Evolutionary conservation across 2,797 vertebrate genomes (phyloP).

Genomic region (Miichthys miiuy): DNA sequence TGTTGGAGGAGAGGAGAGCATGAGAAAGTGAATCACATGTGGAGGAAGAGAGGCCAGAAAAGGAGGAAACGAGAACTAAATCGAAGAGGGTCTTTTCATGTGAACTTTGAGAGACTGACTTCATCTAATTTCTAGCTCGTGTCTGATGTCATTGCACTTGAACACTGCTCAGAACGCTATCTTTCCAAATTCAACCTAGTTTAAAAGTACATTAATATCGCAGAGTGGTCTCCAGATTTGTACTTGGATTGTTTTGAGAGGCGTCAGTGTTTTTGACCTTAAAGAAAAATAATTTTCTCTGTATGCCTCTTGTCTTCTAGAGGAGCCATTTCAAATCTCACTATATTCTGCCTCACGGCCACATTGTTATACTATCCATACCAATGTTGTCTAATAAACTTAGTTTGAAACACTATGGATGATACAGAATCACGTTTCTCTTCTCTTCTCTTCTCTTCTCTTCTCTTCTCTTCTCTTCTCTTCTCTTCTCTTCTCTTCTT

Average conservation of each 20-base stretch:
- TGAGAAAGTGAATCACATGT: conserved; percentile 20
- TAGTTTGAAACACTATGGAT: background rate
- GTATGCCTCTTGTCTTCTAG: background rate
- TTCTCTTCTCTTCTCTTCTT: no score
- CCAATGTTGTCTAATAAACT: background rate
- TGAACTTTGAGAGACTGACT: background rate
- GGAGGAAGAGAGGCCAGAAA: conserved; percentile 13
- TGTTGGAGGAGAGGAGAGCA: conserved; percentile 14
- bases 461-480: background rate
- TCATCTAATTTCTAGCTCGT: background rate
- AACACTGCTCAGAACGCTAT: background rate
- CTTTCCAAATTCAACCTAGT: background rate
- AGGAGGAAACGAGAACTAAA: conserved; percentile 11
- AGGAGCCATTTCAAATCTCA: background rate
- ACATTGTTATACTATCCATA: background rate
- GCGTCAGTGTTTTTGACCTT: background rate
- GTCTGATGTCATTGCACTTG: background rate
- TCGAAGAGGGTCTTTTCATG: background rate
- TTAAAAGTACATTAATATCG: background rate
- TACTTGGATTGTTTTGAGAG: background rate
- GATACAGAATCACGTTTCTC: background rate
- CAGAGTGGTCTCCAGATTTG: background rate
- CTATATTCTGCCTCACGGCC: background rate
- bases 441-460: conserved; percentile 13
- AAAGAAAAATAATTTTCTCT: background rate